Percentiles rank a stretch among this genome's conserved stretches.
These are phyloP conservation scores for Synanthedon tipuliformis DNA, from an alignment of 2,888 invertebrate genomes.

Conservation along the genomic window DNA sequence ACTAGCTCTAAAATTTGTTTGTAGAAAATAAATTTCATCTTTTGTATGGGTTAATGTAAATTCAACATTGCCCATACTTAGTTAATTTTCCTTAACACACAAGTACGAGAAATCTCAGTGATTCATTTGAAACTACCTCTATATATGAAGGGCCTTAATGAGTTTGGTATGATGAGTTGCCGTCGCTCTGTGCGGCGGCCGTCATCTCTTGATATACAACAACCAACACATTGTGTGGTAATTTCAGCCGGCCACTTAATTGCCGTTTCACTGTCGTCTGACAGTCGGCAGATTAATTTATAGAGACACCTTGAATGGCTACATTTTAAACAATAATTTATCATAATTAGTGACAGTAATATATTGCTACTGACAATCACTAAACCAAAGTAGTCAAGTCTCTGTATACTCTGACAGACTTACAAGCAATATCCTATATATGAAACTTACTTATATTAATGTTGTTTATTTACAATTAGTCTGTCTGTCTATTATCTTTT, in stretches of 20 bases:
- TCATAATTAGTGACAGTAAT: conserved; percentile 50
- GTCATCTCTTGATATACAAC: conserved; percentile 61
- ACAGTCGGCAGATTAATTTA: conserved; percentile 59
- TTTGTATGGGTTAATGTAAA: no score
- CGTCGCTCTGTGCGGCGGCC: conserved; percentile 29
- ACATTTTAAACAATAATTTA: conserved; percentile 49
- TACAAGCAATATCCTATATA: no score
- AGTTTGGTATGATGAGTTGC: conserved; percentile 40
- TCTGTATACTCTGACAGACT: no score
- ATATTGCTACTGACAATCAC: background rate
- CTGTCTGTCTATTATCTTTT: no score
- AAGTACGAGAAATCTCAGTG: no score
- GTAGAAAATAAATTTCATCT: no score
- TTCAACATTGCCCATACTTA: no score
- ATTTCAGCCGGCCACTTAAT: conserved; percentile 58
- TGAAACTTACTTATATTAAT: no score
- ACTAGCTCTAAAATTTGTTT: no score
- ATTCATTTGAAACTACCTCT: background rate
- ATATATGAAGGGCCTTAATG: background rate
- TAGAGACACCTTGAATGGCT: conserved; percentile 53
- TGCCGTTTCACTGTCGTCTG: conserved; percentile 55
- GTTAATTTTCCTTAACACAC: no score
- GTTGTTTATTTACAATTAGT: no score
- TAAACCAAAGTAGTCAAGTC: background rate
- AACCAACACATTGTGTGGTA: conserved; percentile 61